phyloP scores from a whole-genome alignment of 2,797 vertebrate species.

The Petrocephalus sullivani region DNA sequence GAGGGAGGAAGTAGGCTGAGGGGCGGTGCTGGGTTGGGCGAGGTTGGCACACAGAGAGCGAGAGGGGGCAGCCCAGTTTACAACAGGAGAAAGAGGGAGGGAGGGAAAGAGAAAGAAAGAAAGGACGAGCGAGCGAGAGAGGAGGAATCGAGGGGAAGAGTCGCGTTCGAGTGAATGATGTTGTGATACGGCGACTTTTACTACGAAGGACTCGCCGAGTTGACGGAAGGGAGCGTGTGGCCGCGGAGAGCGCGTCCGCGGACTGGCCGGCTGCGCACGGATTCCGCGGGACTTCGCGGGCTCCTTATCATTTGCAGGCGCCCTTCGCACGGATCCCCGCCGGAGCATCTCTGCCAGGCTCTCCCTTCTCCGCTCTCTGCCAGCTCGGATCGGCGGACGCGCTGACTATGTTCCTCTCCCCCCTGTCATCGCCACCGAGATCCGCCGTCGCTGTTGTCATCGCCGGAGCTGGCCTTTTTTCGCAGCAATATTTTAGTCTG shows the following conservation, averaged over 20 bases:
- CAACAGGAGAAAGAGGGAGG: conserved; percentile 70
- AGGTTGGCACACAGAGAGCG: conserved; percentile 67
- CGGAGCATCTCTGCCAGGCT: conserved; percentile 39
- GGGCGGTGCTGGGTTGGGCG: conserved; percentile 68
- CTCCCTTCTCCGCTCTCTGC: conserved; percentile 28
- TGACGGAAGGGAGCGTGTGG: conserved; percentile 26
- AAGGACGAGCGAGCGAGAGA: conserved; percentile 39
- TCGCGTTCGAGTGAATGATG: conserved; percentile 42
- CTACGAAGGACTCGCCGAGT: conserved; percentile 36
- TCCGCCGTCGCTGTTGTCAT: conserved; percentile 28
- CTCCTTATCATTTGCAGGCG: conserved; percentile 30
- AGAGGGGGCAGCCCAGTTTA: conserved; percentile 63
- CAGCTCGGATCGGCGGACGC: conserved; percentile 11
- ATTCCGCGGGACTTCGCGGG: conserved; percentile 30
- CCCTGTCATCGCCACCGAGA: conserved; percentile 39
- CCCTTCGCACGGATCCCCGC: conserved; percentile 32
- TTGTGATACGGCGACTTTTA: conserved; percentile 47
- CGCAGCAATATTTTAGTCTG: conserved; percentile 26
- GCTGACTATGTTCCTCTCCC: conserved; percentile 33
- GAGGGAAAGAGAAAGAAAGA: conserved; percentile 46
- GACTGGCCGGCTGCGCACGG: conserved; percentile 31
- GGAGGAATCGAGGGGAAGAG: conserved; percentile 51
- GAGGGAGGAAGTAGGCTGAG: neutral
- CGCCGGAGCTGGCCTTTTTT: conserved; percentile 26
- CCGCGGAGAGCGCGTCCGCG: conserved; percentile 25